These are phyloP conservation scores for Digitonthophagus gazella DNA, from an alignment of 2,888 invertebrate species.

Conservation along the genomic window DNA sequence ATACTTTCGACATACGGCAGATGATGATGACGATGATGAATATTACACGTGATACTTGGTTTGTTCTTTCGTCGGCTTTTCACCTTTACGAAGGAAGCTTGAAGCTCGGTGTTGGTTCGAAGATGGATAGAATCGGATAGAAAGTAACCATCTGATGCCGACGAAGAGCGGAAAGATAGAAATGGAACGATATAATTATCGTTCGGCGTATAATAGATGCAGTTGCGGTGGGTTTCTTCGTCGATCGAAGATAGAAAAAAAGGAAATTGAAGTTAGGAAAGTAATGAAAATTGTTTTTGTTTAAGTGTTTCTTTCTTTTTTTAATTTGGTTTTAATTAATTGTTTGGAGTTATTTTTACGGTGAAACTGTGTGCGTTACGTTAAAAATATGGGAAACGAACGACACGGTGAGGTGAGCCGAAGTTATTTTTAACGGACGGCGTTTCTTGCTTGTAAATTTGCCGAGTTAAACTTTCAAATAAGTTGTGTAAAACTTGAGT, in stretches of 20 bases:
- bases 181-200: not conserved
- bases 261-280: not conserved
- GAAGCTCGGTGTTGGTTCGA: too few relatives aligned
- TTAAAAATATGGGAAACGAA: not conserved
- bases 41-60: conserved; percentile 10
- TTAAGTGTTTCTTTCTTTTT: not conserved
- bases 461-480: not conserved
- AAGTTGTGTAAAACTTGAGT: not conserved
- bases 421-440: not conserved
- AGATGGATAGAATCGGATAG: not conserved
- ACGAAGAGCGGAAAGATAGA: not conserved
- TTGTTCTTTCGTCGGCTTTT: conserved; percentile 10
- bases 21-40: conserved; percentile 6
- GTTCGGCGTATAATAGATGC: not conserved
- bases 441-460: not conserved
- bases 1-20: conserved; percentile 11
- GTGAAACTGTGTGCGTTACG: not conserved
- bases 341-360: not conserved
- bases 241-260: not conserved
- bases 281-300: not conserved
- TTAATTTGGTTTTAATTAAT: not conserved
- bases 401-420: not conserved
- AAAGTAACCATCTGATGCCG: not conserved
- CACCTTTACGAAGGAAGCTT: not conserved
- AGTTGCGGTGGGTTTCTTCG: not conserved